Conservation (phyloP, 1,140 invertebrate species). For the Hyles vespertilio region DNA sequence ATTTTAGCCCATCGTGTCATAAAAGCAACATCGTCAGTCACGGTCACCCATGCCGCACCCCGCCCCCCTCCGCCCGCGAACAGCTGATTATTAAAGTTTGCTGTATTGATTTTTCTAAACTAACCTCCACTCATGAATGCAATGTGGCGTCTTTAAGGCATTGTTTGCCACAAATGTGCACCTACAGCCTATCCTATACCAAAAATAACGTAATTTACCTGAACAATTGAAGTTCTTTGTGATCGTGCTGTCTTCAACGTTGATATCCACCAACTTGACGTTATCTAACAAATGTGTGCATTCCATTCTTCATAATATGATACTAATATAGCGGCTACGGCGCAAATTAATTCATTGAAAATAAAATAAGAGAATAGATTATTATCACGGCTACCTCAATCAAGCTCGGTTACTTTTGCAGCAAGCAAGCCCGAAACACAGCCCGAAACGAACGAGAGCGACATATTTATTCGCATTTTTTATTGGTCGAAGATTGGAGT, state of each 20-base stretch:
- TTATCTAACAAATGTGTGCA: conserved; percentile 78
- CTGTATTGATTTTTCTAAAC: conserved; percentile 74
- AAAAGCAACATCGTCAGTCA: conserved; percentile 44
- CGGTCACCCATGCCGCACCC: conserved; percentile 64
- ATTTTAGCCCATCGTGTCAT: conserved; percentile 32
- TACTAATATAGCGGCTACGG: conserved; percentile 34
- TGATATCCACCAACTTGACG: conserved; percentile 75
- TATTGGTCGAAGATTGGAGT: conserved; percentile 26
- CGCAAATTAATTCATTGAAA: conserved; percentile 51
- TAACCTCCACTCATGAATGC: conserved; percentile 46
- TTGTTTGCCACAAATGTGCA: too few relatives aligned
- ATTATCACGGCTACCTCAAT: not conserved
- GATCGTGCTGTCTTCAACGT: conserved; percentile 60
- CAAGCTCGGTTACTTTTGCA: conserved; percentile 17
- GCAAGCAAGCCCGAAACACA: conserved; percentile 19
- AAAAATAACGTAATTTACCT: conserved; percentile 49
- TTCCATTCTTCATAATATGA: conserved; percentile 76
- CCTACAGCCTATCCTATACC: conserved; percentile 3
- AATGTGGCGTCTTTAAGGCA: conserved; percentile 16
- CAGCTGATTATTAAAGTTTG: conserved; percentile 74
- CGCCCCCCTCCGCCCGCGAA: conserved; percentile 59
- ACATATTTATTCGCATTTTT: conserved; percentile 39
- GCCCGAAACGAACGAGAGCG: conserved; percentile 32
- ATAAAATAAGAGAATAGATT: conserved; percentile 26
- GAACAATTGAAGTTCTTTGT: conserved; percentile 75